Conservation (phyloP, 2,797 vertebrate species). For the Percopsis omiscomaycus region DNA sequence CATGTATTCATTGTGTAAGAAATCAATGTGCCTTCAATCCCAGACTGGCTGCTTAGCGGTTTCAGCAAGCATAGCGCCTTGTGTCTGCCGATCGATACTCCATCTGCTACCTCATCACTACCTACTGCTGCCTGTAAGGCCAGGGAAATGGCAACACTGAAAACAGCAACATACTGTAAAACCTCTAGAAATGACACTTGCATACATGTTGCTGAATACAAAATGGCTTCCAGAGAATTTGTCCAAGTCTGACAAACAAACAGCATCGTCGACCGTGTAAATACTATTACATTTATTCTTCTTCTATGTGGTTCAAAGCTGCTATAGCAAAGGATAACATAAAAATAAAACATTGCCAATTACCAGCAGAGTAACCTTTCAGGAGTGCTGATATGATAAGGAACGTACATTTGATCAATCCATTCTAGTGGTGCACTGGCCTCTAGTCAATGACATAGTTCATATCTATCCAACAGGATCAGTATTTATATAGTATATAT, state of each 20-base stretch:
- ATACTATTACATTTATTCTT: not conserved
- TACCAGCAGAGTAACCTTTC: not conserved
- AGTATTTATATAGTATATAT: too few relatives aligned
- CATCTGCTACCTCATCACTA: constrained; percentile 27
- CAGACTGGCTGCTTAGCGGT: constrained; percentile 32
- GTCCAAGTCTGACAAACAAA: not conserved
- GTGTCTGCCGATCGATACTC: constrained; percentile 45
- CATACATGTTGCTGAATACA: not conserved
- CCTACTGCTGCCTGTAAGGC: constrained; percentile 25
- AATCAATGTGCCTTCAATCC: constrained; percentile 40
- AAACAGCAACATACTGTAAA: not conserved
- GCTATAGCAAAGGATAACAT: too few relatives aligned
- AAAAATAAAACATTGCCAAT: not conserved
- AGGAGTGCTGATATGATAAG: not conserved
- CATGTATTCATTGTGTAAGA: constrained; percentile 13
- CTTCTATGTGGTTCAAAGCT: not conserved
- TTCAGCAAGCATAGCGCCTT: constrained; percentile 23
- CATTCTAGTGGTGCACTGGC: not conserved
- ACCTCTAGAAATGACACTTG: not conserved
- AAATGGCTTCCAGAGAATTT: not conserved
- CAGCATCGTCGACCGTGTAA: not conserved
- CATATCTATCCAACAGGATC: too few relatives aligned
- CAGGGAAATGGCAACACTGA: constrained; percentile 11
- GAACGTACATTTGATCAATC: too few relatives aligned
- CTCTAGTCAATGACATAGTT: too few relatives aligned